Evolutionary conservation across 1,140 invertebrate species (phyloP).

Genomic region (Parapsyche elsis): DNA sequence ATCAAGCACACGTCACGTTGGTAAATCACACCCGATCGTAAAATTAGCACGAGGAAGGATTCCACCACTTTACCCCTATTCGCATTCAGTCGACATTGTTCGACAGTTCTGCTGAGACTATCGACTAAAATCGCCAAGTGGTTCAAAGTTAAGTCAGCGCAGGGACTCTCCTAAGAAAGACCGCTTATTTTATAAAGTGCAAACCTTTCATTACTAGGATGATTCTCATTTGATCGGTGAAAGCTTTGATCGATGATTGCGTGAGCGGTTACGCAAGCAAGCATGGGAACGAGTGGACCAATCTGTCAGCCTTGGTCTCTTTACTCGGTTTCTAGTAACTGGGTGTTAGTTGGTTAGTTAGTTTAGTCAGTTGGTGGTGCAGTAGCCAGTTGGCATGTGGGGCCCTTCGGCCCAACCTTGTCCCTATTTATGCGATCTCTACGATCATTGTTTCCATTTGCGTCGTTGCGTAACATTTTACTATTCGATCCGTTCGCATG

Average conservation of each 20-base stretch:
- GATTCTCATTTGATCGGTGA: too few species aligned
- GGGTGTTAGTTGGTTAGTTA: background rate
- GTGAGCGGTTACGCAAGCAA: too few species aligned
- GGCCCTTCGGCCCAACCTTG: constrained; percentile 38
- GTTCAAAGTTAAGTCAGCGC: too few species aligned
- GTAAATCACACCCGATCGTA: background rate
- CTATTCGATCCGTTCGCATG: background rate
- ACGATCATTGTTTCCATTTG: constrained; percentile 28
- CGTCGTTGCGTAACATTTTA: background rate
- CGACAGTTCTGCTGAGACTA: too few species aligned
- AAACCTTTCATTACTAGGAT: too few species aligned
- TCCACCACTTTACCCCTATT: too few species aligned
- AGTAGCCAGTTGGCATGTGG: background rate
- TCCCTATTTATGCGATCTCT: constrained; percentile 16
- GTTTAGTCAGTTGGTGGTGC: background rate
- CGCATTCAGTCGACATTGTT: too few species aligned
- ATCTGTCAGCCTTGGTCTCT: background rate
- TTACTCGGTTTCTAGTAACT: background rate
- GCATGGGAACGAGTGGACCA: background rate
- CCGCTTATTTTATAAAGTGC: too few species aligned
- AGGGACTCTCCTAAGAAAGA: too few species aligned
- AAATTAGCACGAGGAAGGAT: too few species aligned
- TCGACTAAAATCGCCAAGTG: too few species aligned
- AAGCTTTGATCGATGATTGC: too few species aligned
- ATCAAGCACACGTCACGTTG: background rate